These are phyloP conservation scores for Gobio gobio DNA, from an alignment of 2,113 vertebrate genomes.

Conservation along the genomic window DNA sequence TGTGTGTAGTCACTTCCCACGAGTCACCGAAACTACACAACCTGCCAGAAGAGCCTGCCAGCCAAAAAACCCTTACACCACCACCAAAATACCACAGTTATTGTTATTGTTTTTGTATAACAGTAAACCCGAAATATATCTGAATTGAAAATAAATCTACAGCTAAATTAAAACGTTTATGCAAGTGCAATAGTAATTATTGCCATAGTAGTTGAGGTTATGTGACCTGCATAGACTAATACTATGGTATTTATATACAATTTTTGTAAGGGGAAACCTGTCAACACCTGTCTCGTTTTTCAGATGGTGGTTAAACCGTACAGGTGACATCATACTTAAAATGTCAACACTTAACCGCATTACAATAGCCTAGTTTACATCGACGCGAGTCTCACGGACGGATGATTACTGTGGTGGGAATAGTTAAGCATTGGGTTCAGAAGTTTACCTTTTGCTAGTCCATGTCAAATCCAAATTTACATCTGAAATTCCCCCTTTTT, in stretches of 20 bases:
- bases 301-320: not conserved
- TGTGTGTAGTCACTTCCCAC: not conserved
- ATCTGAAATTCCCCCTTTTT: not conserved
- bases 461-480: not conserved
- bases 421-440: not conserved
- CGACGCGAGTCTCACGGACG: not conserved
- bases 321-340: not conserved
- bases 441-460: not conserved
- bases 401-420: not conserved
- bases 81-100: not conserved
- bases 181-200: too few relatives aligned
- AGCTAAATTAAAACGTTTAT: not conserved
- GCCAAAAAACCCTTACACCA: not conserved
- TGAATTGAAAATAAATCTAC: not conserved
- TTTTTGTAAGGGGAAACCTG: not conserved
- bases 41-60: not conserved
- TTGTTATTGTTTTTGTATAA: not conserved
- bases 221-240: not conserved
- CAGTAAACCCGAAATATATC: not conserved
- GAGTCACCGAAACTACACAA: not conserved
- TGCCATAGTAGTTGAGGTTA: not conserved
- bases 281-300: conserved; percentile 28
- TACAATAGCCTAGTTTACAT: conserved; percentile 20
- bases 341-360: not conserved
- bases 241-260: not conserved